Conservation (phyloP, 2,113 vertebrate genomes). For the Ceuthmochares aereus region DNA sequence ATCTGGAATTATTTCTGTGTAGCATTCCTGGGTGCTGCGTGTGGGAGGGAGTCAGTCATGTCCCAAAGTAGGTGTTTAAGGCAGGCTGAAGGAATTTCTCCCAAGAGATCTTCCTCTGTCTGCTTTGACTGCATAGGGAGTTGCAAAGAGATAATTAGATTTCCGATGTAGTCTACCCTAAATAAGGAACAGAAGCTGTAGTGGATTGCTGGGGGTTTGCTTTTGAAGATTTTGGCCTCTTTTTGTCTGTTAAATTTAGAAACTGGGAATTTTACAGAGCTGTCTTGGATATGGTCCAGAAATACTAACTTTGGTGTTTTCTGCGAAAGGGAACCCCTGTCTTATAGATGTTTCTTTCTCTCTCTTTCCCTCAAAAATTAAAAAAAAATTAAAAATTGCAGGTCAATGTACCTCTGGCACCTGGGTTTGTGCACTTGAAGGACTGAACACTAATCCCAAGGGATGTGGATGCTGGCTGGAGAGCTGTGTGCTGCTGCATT, state of each 20-base stretch:
- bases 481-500: neutral
- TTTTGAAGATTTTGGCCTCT: neutral
- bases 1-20: neutral
- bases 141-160: constrained; percentile 27
- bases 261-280: neutral
- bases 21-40: neutral
- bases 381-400: neutral
- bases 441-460: fast-evolving
- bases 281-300: neutral
- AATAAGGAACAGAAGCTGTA: neutral
- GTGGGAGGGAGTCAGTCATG: neutral
- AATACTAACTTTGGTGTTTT: neutral
- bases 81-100: neutral
- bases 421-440: neutral
- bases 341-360: neutral
- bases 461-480: neutral
- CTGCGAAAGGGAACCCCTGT: neutral
- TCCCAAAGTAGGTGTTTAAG: neutral
- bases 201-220: neutral
- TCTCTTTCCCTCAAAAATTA: neutral
- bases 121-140: neutral
- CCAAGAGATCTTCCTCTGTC: neutral
- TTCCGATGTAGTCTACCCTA: neutral
- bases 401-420: neutral
- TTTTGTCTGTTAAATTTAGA: neutral